Base-by-base conservation (phyloP, 2,113 vertebrate genomes). In the Piaya cayana region DNA sequence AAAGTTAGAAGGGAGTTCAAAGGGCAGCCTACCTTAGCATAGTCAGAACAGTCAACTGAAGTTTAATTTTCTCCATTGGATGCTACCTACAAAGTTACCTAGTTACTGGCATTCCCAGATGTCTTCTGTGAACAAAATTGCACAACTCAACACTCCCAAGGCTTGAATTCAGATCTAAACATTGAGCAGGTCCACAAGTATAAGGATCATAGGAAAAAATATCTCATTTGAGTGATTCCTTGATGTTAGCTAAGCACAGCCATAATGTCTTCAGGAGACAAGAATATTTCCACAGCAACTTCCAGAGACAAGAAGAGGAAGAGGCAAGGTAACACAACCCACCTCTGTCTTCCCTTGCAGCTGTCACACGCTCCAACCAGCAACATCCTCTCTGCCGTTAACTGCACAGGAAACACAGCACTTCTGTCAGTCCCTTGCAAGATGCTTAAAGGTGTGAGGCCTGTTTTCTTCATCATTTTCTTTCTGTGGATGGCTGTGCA, bases 351-450 rank as follows among this genome's bases (percentile, higher is more conserved):
- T 62, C 15, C 74, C 2, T 0, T 67, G 34, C 1, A 32, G 22
- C 25, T 75, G 9, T 6, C 47, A 34, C 12, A 5, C 0, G 0
- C 19, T 70, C 34, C 21, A 81, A 15, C 5, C 36, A 63, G 45
- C 1, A 4, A 20, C 22, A 34, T 23, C 22, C 27, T 80, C 42
- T 60, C 37, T 82, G 32, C 5, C 6, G 9, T 6, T 25, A 34
- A 20, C 7, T 63, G n/a, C 42, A 37, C 1, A 1, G 19, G 65
- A 78, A 12, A 8, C 63, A 25, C 25, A 37, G 17, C 60, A 25
- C n/a, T 82, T 63, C 15, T 65, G 3, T 19, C 18, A 6, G 22
- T 12, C 4, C 5, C 6, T 23, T 88, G 43, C 17, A 59, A 14
- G 14, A 16, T 76, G 27, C 53, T 49, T 36, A 55, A 58, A 71